phyloP scores from a whole-genome alignment of 2,113 vertebrate genomes.

The Xiphias gladius region DNA sequence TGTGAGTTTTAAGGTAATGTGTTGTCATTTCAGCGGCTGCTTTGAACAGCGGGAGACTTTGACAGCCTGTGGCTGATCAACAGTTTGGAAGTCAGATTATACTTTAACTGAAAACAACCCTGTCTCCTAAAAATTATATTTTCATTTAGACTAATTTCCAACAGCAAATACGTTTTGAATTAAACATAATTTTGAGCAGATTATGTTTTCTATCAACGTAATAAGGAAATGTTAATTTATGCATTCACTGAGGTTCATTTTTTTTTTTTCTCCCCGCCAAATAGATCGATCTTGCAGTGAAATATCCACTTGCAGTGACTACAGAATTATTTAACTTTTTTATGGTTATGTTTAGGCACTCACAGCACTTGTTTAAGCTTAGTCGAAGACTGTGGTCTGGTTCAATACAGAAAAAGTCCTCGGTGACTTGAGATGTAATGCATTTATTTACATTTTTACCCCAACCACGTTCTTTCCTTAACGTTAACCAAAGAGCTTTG shows the following conservation, averaged over 20 bases:
- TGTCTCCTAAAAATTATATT: neutral
- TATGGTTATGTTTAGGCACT: too few relatives aligned
- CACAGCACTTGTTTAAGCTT: neutral
- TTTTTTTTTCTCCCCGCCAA: too few relatives aligned
- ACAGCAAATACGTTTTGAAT: neutral
- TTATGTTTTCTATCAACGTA: neutral
- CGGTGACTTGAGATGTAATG: neutral
- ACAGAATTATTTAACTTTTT: too few relatives aligned
- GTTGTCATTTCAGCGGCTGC: neutral
- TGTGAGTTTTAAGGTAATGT: constrained; percentile 6
- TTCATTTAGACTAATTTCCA: neutral
- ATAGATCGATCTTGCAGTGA: too few relatives aligned
- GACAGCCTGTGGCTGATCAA: neutral
- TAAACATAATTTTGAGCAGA: too few relatives aligned
- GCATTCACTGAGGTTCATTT: too few relatives aligned
- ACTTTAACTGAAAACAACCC: neutral
- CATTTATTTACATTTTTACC: neutral
- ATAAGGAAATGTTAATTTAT: too few relatives aligned
- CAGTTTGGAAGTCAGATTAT: neutral
- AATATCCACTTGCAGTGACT: neutral
- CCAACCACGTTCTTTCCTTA: neutral
- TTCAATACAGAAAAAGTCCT: neutral
- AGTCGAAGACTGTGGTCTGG: neutral
- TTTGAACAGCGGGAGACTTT: neutral
- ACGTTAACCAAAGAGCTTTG: too few relatives aligned